phyloP scores from a whole-genome alignment of 2,797 vertebrate species.

The Gastrophryne carolinensis region DNA sequence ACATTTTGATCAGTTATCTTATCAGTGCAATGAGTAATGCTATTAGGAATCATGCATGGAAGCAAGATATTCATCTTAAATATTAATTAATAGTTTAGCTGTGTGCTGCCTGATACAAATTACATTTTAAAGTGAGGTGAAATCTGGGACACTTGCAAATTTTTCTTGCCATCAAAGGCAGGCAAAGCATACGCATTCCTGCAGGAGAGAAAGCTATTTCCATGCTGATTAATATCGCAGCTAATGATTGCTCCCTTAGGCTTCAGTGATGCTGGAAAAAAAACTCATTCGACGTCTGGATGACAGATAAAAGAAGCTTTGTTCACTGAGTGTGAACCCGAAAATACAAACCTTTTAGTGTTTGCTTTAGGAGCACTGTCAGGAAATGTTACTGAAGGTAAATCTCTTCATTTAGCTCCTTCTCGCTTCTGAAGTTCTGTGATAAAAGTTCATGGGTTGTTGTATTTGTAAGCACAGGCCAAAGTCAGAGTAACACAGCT shows the following conservation, averaged over 20 bases:
- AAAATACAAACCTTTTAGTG: constrained; percentile 42
- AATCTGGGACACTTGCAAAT: constrained; percentile 41
- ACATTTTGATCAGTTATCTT: constrained; percentile 52
- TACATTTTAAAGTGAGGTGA: constrained; percentile 43
- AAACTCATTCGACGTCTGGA: constrained; percentile 33
- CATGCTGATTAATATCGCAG: constrained; percentile 43
- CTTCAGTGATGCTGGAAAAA: constrained; percentile 34
- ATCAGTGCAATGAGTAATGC: constrained; percentile 43
- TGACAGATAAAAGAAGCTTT: constrained; percentile 41
- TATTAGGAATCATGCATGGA: constrained; percentile 25
- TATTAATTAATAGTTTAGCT: constrained; percentile 34
- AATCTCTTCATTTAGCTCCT: constrained; percentile 50
- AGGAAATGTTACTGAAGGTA: constrained; percentile 37
- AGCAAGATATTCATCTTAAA: constrained; percentile 23
- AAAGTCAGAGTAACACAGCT: constrained; percentile 40
- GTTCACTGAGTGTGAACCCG: constrained; percentile 17
- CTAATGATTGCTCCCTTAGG: constrained; percentile 46
- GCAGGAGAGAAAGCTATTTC: constrained; percentile 49
- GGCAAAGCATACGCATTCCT: constrained; percentile 29
- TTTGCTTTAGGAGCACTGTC: constrained; percentile 27
- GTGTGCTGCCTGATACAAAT: constrained; percentile 31
- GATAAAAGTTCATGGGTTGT: constrained; percentile 37
- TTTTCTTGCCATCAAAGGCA: constrained; percentile 46
- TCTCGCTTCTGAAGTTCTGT: constrained; percentile 28
- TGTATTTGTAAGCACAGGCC: constrained; percentile 42